Conservation (phyloP, 2,888 invertebrate species). For the Timema podura region DNA sequence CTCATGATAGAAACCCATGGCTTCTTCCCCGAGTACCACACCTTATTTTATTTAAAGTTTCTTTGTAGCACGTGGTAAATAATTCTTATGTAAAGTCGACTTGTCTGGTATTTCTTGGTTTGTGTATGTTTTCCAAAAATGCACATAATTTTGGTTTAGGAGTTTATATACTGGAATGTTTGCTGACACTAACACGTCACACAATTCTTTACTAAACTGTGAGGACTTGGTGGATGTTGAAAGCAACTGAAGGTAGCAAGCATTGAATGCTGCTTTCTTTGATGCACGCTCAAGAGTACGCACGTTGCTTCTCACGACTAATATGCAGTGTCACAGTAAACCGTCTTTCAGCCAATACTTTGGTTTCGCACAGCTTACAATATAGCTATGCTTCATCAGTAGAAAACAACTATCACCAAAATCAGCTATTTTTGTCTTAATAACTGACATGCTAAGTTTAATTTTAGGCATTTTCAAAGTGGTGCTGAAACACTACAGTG, state of each 20-base stretch:
- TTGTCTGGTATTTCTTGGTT: too few relatives aligned
- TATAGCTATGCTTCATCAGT: conserved; percentile 10
- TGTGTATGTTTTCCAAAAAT: too few relatives aligned
- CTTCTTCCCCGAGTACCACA: too few relatives aligned
- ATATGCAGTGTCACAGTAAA: neutral
- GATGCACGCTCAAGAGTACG: conserved; percentile 12
- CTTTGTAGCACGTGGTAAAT: too few relatives aligned
- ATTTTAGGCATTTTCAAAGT: too few relatives aligned
- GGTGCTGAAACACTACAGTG: too few relatives aligned
- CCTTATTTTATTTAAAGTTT: too few relatives aligned
- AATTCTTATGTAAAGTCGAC: too few relatives aligned
- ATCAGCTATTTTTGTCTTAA: conserved; percentile 12
- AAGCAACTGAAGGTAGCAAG: conserved; percentile 10
- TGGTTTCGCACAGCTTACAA: conserved; percentile 12
- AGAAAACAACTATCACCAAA: conserved; percentile 14
- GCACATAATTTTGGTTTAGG: neutral
- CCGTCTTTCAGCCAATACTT: too few relatives aligned
- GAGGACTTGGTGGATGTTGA: neutral
- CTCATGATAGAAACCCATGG: too few relatives aligned
- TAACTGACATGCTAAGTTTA: neutral
- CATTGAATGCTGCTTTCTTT: conserved; percentile 8
- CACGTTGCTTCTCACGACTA: conserved; percentile 7
- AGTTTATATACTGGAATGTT: conserved; percentile 12
- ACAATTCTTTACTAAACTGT: conserved; percentile 17
- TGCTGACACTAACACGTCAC: neutral